phyloP scores from a whole-genome alignment of 2,113 vertebrate genomes.

The Ctenomys sociabilis region DNA sequence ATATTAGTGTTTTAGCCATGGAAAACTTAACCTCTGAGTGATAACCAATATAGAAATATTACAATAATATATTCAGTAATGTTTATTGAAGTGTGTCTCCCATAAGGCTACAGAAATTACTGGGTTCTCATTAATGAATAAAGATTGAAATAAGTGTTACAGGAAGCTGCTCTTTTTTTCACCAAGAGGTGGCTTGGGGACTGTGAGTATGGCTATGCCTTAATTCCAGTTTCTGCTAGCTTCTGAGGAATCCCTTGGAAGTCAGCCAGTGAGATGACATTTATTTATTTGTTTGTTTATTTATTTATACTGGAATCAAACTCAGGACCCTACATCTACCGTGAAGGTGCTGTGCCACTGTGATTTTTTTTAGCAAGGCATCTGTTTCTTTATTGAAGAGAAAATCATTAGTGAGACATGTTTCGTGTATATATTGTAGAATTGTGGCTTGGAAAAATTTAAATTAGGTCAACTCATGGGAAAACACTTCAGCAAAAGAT shows the following conservation, averaged over 20 bases:
- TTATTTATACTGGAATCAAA: too few relatives aligned
- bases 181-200: background rate
- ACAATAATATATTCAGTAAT: background rate
- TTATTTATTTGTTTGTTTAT: too few relatives aligned
- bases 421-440: background rate
- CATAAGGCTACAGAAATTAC: background rate
- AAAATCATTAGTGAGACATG: background rate
- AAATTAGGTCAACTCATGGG: background rate
- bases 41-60: background rate
- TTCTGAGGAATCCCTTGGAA: background rate
- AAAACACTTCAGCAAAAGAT: background rate
- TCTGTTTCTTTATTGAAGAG: background rate
- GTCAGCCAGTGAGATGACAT: background rate
- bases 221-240: background rate
- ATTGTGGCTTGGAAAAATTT: background rate
- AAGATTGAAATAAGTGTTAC: background rate
- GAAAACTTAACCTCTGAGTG: background rate
- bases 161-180: background rate
- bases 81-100: background rate
- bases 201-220: background rate
- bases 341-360: too few relatives aligned
- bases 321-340: too few relatives aligned
- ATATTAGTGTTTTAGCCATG: background rate
- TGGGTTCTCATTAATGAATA: background rate
- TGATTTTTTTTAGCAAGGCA: background rate